Percentiles rank a stretch among this genome's conserved stretches.
Conservation (phyloP, 2,888 invertebrate species). For the Xestia sexstrigata region DNA sequence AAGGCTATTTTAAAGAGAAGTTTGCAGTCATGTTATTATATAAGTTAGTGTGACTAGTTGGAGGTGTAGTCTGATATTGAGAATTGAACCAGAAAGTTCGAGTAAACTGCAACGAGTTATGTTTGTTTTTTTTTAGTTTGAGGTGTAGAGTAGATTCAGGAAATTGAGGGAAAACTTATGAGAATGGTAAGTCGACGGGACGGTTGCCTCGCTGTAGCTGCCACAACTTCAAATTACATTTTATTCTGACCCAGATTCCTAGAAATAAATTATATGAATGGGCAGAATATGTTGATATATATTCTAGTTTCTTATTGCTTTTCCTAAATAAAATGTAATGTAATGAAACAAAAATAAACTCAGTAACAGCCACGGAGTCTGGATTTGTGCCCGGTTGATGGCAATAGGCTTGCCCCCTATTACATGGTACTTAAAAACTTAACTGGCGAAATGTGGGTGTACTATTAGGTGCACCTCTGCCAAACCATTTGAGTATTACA, state of each 20-base stretch:
- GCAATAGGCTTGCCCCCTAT: no score
- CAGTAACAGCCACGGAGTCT: no score
- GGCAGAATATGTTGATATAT: not conserved
- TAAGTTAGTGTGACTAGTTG: not conserved
- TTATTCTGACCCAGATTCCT: not conserved
- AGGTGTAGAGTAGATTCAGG: not conserved
- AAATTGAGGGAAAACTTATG: not conserved
- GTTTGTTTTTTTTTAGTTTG: not conserved
- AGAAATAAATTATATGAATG: not conserved
- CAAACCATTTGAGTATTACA: no score
- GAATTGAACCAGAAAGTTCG: not conserved
- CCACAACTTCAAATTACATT: not conserved
- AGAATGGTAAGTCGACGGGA: not conserved
- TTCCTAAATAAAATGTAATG: no score
- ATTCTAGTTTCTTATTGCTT: not conserved
- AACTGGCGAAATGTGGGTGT: no score
- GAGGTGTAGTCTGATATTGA: no score
- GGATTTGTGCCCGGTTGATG: no score
- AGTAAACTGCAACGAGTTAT: not conserved
- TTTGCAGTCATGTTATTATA: not conserved
- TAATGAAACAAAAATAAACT: no score
- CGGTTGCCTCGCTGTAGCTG: no score
- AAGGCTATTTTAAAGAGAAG: not conserved
- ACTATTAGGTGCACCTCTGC: no score
- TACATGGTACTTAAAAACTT: no score